Percentiles rank a stretch among this genome's conserved stretches.
phyloP scores from a whole-genome alignment of 2,888 invertebrate species.

The Atethmia centrago region DNA sequence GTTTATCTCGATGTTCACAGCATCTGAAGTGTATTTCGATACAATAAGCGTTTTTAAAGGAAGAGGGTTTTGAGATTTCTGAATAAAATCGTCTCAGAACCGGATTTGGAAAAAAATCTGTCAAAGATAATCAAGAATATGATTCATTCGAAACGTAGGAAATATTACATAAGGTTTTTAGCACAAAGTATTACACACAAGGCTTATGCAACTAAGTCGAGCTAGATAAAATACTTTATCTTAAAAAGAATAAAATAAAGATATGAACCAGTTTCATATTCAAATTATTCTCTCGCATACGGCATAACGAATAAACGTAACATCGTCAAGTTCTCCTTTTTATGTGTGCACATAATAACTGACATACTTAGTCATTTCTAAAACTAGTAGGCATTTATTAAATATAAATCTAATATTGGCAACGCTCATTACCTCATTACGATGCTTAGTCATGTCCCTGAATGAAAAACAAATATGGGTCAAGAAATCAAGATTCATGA shows the following conservation, averaged over 20 bases:
- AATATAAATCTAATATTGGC: slow-evolving; percentile 33
- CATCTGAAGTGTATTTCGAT: slow-evolving; percentile 28
- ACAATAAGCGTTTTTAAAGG: slow-evolving; percentile 28
- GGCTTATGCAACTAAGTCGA: slow-evolving; percentile 32
- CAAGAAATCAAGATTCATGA: slow-evolving; percentile 15
- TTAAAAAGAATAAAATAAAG: slow-evolving; percentile 30
- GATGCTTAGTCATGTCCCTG: slow-evolving; percentile 12
- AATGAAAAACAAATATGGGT: slow-evolving; percentile 41
- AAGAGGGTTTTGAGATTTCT: slow-evolving; percentile 12
- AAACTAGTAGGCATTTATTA: slow-evolving; percentile 18
- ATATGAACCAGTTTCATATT: slow-evolving; percentile 13
- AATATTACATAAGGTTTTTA: slow-evolving; percentile 34
- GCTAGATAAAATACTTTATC: slow-evolving; percentile 50
- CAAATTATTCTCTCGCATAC: slow-evolving; percentile 13
- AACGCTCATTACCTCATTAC: slow-evolving; percentile 17
- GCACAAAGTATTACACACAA: slow-evolving; percentile 13
- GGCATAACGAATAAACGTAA: background rate
- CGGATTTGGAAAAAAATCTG: slow-evolving; percentile 29
- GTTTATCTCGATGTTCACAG: slow-evolving; percentile 37
- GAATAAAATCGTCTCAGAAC: slow-evolving; percentile 5
- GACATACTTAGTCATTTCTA: slow-evolving; percentile 16
- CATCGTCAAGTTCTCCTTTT: slow-evolving; percentile 10
- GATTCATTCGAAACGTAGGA: background rate
- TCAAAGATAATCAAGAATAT: slow-evolving; percentile 2
- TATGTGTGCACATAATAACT: slow-evolving; percentile 10